Evolutionary conservation across 2,113 vertebrate species (phyloP).

Genomic region (Meles meles): DNA sequence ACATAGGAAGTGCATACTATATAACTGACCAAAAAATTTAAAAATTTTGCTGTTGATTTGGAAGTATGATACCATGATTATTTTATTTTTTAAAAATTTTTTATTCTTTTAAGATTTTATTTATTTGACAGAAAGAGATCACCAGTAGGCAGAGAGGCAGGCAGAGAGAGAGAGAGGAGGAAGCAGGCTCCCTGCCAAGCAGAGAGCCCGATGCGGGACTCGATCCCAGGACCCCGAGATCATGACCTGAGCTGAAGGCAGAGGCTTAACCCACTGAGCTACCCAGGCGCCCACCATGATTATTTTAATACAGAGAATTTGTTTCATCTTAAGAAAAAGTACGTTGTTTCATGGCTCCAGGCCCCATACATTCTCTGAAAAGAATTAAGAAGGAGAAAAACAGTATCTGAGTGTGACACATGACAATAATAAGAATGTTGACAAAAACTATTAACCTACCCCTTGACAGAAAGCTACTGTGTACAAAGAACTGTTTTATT

Average conservation of each 20-base stretch:
- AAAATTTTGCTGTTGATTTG: neutral
- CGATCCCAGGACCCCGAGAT: too few relatives aligned
- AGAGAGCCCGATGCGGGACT: too few relatives aligned
- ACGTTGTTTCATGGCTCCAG: neutral
- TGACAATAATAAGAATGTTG: neutral
- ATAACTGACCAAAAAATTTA: conserved; percentile 11
- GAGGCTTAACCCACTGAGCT: too few relatives aligned
- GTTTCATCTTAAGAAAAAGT: conserved; percentile 2
- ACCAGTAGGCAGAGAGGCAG: too few relatives aligned
- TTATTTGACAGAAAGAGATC: too few relatives aligned
- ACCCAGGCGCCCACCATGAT: neutral
- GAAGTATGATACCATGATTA: neutral
- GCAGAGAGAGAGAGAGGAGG: too few relatives aligned
- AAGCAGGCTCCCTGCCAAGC: too few relatives aligned
- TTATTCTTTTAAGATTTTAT: too few relatives aligned
- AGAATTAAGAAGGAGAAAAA: conserved; percentile 28
- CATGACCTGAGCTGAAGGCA: too few relatives aligned
- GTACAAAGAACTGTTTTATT: neutral
- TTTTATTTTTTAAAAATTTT: neutral
- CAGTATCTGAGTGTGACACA: neutral
- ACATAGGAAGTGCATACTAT: neutral
- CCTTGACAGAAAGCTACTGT: neutral
- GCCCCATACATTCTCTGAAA: neutral
- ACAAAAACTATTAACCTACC: neutral
- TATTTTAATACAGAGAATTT: neutral